A percentile compares a stretch with the other conserved stretches of the same genome.
Conservation (phyloP, 2,797 vertebrate genomes). For the Chaetophractus vellerosus region DNA sequence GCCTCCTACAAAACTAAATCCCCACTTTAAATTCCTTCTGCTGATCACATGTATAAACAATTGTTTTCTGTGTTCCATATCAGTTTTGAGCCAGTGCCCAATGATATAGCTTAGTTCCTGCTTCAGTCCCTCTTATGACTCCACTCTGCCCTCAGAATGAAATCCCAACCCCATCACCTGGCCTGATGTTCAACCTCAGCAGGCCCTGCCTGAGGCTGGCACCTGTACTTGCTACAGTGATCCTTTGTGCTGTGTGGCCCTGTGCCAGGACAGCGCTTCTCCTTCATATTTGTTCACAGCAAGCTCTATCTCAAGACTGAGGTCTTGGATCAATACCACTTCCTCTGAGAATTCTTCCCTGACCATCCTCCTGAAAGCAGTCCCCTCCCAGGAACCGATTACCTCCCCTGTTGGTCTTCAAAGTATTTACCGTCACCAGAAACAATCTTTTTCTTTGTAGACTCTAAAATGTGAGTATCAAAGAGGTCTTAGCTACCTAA, state of each 20-base stretch:
- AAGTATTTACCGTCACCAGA: not conserved
- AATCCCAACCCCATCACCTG: not conserved
- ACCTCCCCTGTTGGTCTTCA: not conserved
- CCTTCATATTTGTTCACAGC: not conserved
- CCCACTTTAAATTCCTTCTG: not conserved
- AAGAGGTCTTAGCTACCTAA: not conserved
- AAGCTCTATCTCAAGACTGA: not conserved
- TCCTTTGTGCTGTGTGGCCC: not conserved
- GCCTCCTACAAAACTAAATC: not conserved
- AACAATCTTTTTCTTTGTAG: not conserved
- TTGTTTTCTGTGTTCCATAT: not conserved
- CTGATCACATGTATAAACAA: not conserved
- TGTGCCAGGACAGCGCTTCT: not conserved
- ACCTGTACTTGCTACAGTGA: not conserved
- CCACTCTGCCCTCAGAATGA: not conserved
- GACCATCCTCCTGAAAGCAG: not conserved
- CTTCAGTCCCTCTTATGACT: not conserved
- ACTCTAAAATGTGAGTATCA: not conserved
- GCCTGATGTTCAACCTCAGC: not conserved
- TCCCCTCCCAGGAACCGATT: not conserved
- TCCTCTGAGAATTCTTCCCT: not conserved
- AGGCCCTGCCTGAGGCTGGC: not conserved
- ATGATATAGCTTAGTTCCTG: not conserved
- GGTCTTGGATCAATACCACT: not conserved
- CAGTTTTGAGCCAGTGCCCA: not conserved